Base-by-base conservation (phyloP, 1,140 invertebrate species). In the Mactra quadrangularis region DNA sequence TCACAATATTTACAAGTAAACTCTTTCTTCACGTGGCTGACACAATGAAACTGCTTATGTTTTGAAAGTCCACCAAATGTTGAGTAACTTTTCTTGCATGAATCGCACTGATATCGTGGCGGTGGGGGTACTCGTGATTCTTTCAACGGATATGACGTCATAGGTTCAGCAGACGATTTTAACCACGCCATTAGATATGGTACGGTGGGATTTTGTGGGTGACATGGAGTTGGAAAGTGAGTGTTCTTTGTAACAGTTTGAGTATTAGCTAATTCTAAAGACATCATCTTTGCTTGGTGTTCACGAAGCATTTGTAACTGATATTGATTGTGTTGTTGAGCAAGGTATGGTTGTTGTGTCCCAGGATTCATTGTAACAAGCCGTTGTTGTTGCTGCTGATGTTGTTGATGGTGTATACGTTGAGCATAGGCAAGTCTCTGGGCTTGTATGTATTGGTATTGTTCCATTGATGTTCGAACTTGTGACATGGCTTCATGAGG, bases 1-100 rank as follows among this genome's bases (percentile, higher is more conserved):
- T 98, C 96, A 94, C 98, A 99, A 91, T 96, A 97, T 92, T 99
- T 99, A 94, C 98, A 99, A 85, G 96, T 96, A 93, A 99, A 99
- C 1, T 97, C 96, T 92, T 98, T 99, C 91, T 97, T 97, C 3
- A 96, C 94, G 64, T 97, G 95, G 59, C 97, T 96, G 0, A 96
- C 95, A 91, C 98, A 99, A 88, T 99, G 98, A 93, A 98, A 99
- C 91, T 99, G 98, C 86, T 97, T 96, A 90, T 99, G 98, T 92
- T 99, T 99, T 0, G 97, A 96, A 0, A 99, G 94, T 0, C 98
- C 98, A 11, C 97, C 98, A 89, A 97, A 97, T 0, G 98, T 99
- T 0, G 98, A 98, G 93, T 99, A 99, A 9, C 97, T 98, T 92
- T 99, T 99, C 33, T 96, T 96, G 92, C 98, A 99, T 85, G 97